Percentiles rank a stretch among this genome's conserved stretches.
Evolutionary conservation across 2,113 vertebrate species (phyloP).

Genomic region (Sapayoa aenigma): DNA sequence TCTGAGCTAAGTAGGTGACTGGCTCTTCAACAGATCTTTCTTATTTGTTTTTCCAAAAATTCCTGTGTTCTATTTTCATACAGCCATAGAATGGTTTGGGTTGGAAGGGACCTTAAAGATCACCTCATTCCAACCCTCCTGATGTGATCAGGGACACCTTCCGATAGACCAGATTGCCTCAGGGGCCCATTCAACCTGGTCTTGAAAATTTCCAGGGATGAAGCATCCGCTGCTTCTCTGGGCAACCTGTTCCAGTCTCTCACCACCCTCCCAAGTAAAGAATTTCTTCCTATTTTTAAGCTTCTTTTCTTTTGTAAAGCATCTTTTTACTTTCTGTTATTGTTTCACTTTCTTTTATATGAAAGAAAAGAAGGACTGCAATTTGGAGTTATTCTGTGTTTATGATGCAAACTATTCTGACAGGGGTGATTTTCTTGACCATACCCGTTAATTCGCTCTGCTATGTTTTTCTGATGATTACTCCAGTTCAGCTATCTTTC

Average conservation of each 20-base stretch:
- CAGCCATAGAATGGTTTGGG: background rate
- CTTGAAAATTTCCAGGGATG: background rate
- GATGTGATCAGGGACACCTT: background rate
- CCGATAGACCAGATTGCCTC: background rate
- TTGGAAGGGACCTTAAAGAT: background rate
- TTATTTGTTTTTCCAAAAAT: background rate
- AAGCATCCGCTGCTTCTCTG: background rate
- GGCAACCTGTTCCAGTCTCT: background rate
- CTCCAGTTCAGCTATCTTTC: background rate
- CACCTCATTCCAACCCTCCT: background rate
- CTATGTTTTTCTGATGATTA: background rate
- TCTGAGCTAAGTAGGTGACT: background rate
- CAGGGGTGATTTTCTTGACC: background rate
- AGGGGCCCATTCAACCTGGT: background rate
- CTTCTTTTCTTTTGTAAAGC: background rate
- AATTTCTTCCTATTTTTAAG: background rate
- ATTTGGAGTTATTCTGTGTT: background rate
- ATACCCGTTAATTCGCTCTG: background rate
- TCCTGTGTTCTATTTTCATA: background rate
- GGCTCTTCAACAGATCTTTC: background rate
- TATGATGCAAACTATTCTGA: background rate
- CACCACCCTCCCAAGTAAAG: background rate
- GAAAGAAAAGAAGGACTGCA: background rate
- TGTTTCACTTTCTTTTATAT: background rate
- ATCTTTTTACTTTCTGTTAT: background rate